phyloP scores from a whole-genome alignment of 2,113 vertebrate genomes.

The Callopanchax toddi region DNA sequence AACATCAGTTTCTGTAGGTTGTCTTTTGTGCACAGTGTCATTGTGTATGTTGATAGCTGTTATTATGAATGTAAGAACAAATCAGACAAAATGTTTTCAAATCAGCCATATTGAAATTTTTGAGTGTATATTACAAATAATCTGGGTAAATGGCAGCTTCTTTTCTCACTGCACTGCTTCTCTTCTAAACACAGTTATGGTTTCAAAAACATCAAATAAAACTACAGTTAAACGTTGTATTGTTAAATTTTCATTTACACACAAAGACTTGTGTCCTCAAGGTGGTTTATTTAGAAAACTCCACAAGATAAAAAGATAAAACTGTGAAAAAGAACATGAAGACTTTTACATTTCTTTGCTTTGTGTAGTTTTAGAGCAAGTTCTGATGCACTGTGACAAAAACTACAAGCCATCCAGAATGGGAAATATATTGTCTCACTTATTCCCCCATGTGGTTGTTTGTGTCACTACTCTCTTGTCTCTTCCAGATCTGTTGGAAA shows the following conservation, averaged over 20 bases:
- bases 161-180: constrained; percentile 1
- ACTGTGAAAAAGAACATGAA: constrained; percentile 13
- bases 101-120: background rate
- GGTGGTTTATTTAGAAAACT: constrained; percentile 70
- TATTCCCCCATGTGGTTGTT: constrained; percentile 87
- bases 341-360: constrained; percentile 38
- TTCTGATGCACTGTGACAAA: background rate
- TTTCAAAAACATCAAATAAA: constrained; percentile 10
- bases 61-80: constrained; percentile 18
- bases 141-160: constrained; percentile 2
- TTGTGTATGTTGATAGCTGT: background rate
- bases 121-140: constrained; percentile 14
- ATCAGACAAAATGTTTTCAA: background rate
- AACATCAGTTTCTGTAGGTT: constrained; percentile 13
- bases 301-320: constrained; percentile 54
- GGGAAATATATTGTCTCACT: constrained; percentile 29
- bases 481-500: constrained; percentile 91
- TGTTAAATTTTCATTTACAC: background rate
- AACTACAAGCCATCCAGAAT: background rate
- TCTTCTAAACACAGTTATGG: background rate
- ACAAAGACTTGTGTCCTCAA: constrained; percentile 12
- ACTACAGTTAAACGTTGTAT: background rate
- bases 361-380: constrained; percentile 8
- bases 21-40: constrained; percentile 18
- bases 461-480: constrained; percentile 81